These are phyloP conservation scores for Arvicanthis niloticus DNA, from an alignment of 2,113 vertebrate genomes.

Conservation along the genomic window DNA sequence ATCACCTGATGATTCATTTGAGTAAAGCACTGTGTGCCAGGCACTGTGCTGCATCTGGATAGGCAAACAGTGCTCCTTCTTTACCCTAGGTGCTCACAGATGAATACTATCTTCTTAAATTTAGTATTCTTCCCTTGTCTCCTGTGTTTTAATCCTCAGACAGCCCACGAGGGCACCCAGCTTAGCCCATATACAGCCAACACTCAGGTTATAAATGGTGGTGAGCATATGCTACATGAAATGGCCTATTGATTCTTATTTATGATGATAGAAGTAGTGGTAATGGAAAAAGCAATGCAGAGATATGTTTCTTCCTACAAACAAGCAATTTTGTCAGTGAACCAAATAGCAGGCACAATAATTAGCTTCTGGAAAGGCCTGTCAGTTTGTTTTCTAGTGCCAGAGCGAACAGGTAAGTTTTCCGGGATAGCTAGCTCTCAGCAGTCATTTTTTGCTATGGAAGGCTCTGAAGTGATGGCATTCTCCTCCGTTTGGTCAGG, in stretches of 20 bases:
- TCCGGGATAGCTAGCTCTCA: constrained; percentile 10
- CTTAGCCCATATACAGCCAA: constrained; percentile 48
- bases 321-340: constrained; percentile 77
- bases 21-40: neutral
- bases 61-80: neutral
- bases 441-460: neutral
- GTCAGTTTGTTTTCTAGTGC: constrained; percentile 48
- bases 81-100: neutral
- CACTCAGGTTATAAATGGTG: constrained; percentile 69
- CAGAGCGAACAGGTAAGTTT: constrained; percentile 41
- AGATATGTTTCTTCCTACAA: constrained; percentile 76
- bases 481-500: neutral
- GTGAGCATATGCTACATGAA: constrained; percentile 75
- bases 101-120: neutral
- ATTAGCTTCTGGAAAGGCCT: constrained; percentile 74
- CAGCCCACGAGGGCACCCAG: neutral
- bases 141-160: constrained; percentile 23
- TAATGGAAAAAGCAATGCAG: constrained; percentile 75
- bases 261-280: constrained; percentile 77
- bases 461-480: neutral
- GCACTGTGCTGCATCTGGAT: neutral
- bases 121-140: neutral
- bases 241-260: constrained; percentile 84
- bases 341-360: constrained; percentile 76
- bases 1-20: neutral